A percentile compares a stretch with the other conserved stretches of the same genome.
Conservation (phyloP, 2,797 vertebrate species). For the Paratrypauchen microcephalus region DNA sequence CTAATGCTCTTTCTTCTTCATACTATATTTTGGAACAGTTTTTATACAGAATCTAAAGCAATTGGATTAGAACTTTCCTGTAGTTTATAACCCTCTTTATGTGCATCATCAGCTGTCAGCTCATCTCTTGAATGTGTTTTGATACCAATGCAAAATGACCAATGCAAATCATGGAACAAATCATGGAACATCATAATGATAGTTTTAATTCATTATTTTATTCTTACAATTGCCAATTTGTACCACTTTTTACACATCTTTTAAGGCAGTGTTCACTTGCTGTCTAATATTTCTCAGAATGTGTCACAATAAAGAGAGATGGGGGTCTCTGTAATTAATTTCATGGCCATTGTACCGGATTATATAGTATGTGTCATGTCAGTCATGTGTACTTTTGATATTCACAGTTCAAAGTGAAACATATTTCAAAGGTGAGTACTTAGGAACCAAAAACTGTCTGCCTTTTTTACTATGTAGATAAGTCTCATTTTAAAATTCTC, state of each 20-base stretch:
- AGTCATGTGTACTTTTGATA: not conserved
- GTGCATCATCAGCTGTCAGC: not conserved
- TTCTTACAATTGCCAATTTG: no score
- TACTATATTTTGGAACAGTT: conserved; percentile 25
- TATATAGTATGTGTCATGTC: not conserved
- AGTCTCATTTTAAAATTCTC: conserved; percentile 27
- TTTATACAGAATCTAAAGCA: not conserved
- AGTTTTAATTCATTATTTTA: not conserved
- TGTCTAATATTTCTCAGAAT: not conserved
- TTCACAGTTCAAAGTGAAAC: conserved; percentile 14
- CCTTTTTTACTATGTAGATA: conserved; percentile 18
- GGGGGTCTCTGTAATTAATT: not conserved
- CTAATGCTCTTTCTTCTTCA: conserved; percentile 40
- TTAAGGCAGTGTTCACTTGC: not conserved
- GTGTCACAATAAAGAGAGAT: not conserved
- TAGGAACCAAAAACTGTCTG: conserved; percentile 4
- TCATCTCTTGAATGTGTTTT: not conserved
- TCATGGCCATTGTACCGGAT: not conserved
- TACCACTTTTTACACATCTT: not conserved
- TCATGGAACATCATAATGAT: not conserved
- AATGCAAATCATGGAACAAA: not conserved
- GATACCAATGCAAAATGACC: not conserved
- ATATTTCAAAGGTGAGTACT: conserved; percentile 30
- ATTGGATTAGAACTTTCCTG: not conserved
- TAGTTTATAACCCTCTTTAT: not conserved